Evolutionary conservation across 2,113 vertebrate species (phyloP).

Genomic region (Centropus unirufus): DNA sequence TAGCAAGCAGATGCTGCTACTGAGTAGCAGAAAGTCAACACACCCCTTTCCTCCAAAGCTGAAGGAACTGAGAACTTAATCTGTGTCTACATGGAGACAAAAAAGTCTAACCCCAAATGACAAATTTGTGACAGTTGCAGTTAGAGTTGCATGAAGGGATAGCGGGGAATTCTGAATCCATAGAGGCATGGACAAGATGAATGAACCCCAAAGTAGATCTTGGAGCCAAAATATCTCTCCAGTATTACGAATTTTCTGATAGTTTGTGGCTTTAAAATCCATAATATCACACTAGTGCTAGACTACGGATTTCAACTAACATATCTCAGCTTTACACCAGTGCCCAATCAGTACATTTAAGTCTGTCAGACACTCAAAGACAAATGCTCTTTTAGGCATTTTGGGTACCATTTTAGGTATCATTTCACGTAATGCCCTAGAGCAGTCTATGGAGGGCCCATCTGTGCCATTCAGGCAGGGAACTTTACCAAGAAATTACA

Average conservation of each 20-base stretch:
- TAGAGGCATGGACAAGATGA: background rate
- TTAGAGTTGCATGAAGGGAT: background rate
- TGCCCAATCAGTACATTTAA: background rate
- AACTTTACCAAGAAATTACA: background rate
- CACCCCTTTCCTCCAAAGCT: background rate
- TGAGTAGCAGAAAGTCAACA: conserved; percentile 26
- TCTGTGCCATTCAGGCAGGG: background rate
- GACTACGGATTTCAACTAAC: background rate
- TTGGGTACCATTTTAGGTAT: background rate
- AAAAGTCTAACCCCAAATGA: background rate
- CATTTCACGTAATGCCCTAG: background rate
- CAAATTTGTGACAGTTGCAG: background rate
- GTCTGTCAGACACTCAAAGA: background rate
- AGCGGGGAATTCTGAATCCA: background rate
- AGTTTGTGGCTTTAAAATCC: background rate
- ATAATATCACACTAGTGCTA: background rate
- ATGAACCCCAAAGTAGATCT: background rate
- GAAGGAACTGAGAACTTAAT: background rate
- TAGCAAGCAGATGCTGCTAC: conserved; percentile 62
- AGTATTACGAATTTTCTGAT: background rate
- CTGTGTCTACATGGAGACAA: background rate
- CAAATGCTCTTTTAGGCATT: background rate
- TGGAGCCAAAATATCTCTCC: background rate
- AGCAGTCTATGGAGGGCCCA: background rate
- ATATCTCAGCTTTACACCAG: background rate